Conservation (phyloP, 2,113 vertebrate species). For the Prinia subflava region DNA sequence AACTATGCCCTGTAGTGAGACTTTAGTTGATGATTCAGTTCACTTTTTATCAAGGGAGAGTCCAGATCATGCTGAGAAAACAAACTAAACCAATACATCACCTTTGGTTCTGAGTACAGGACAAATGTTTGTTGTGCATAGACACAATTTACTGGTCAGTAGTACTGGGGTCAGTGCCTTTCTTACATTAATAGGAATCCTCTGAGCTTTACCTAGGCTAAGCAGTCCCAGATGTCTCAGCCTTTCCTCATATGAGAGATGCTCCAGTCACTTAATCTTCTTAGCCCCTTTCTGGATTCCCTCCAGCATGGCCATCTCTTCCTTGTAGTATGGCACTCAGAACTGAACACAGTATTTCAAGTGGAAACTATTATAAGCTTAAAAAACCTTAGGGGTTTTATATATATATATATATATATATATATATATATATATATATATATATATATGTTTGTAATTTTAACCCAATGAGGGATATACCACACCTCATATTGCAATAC, state of each 20-base stretch:
- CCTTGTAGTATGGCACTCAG: neutral
- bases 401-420: too few relatives aligned
- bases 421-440: too few relatives aligned
- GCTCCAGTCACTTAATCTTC: neutral
- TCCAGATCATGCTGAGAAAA: neutral
- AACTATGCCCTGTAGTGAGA: neutral
- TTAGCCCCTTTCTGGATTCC: neutral
- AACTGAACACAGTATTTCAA: neutral
- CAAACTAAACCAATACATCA: neutral
- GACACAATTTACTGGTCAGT: neutral
- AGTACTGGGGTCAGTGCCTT: neutral
- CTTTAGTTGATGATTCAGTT: neutral
- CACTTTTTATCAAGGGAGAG: neutral
- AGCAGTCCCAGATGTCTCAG: neutral
- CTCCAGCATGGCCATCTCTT: rapidly evolving
- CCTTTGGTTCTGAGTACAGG: neutral
- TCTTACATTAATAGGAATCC: neutral
- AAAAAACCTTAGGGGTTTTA: neutral
- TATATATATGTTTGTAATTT: neutral
- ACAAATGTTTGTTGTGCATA: neutral
- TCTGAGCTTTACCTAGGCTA: neutral
- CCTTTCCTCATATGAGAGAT: neutral
- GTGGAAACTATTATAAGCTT: neutral
- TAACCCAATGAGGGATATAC: neutral
- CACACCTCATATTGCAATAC: neutral